Evolutionary conservation across 2,888 invertebrate genomes (phyloP).

Genomic region (Caenorhabditis sulstoni): DNA sequence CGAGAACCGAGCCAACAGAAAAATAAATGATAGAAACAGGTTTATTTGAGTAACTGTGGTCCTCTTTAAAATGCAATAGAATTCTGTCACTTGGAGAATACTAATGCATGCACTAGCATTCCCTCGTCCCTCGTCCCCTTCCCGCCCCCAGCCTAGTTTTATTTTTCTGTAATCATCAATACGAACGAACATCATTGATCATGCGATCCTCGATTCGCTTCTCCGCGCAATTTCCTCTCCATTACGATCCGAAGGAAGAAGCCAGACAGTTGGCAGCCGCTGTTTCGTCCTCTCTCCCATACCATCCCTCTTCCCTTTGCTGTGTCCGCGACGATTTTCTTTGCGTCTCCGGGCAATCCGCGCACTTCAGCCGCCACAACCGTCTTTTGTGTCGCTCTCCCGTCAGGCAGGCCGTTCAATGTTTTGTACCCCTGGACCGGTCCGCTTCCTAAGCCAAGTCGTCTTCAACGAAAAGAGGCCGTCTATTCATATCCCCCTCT

Average conservation of each 20-base stretch:
- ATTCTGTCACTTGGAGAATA: too few relatives aligned
- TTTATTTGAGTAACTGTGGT: too few relatives aligned
- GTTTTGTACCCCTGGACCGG: constrained; percentile 40
- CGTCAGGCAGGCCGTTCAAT: constrained; percentile 33
- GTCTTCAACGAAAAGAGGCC: constrained; percentile 37
- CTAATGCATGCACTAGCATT: too few relatives aligned
- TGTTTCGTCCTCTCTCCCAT: constrained; percentile 15
- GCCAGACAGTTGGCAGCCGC: constrained; percentile 25
- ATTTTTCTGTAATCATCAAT: background rate
- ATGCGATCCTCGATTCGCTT: constrained; percentile 16
- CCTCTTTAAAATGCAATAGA: too few relatives aligned
- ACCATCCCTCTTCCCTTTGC: constrained; percentile 7
- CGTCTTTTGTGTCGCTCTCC: constrained; percentile 38
- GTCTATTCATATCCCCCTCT: constrained; percentile 29
- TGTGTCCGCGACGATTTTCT: constrained; percentile 32
- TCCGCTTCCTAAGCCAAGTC: constrained; percentile 36
- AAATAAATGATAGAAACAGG: too few relatives aligned
- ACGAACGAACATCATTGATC: constrained; percentile 25
- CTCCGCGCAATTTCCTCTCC: constrained; percentile 8
- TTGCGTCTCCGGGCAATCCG: constrained; percentile 46
- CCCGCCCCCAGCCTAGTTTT: background rate
- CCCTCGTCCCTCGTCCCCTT: background rate
- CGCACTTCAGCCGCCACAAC: constrained; percentile 25
- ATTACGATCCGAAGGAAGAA: constrained; percentile 38
- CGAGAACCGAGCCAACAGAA: too few relatives aligned